Base-by-base conservation (phyloP, 1,140 invertebrate species). In the Nymphalis io region DNA sequence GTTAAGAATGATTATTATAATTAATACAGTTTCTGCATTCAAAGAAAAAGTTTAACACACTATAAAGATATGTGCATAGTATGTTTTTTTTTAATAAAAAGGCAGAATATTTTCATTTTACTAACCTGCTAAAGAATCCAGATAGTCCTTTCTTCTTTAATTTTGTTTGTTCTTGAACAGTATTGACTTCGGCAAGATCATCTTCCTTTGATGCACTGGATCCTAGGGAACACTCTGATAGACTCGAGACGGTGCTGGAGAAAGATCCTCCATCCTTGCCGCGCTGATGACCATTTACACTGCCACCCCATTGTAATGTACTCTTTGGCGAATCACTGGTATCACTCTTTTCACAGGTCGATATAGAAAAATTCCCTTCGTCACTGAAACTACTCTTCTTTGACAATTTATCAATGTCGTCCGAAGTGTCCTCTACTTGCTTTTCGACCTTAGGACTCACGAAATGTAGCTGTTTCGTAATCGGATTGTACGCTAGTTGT, bases 301-400 rank as follows among this genome's bases (percentile, higher is more conserved):
- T 91, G 6, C 88, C 89, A 71, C 86, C 87, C 87, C 90, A 89
- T 57, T 91, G 86, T 23, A 91, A 80, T 51, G 89, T 92, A 75
- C 89, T 92, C 64, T 91, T 88, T 0, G 89, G 91, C 62, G 90
- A 92, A 72, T 90, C 90, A 89, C 89, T 92, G 11, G 87, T 89
- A 74, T 91, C 85, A 85, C 89, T 92, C 74, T 92, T 92, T 55
- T 92, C 91, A 83, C 90, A 91, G 60, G 88, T 92, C 20, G 90
- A 92, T 68, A 92, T 84, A 5, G 91, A 92, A 60, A 83, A 92
- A 67, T 92, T 92, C 11, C 90, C 91, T 70, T 92, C 92, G 80
- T 92, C 92, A 85, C 89, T 91, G 72, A 92, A 91, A 83, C 90
- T 92, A 61, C 88, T 90, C 70, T 92, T 92, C 65, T 92, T 89